Percentiles rank a stretch among this genome's conserved stretches.
phyloP scores from a whole-genome alignment of 2,113 vertebrate species.

The Phocoena phocoena region DNA sequence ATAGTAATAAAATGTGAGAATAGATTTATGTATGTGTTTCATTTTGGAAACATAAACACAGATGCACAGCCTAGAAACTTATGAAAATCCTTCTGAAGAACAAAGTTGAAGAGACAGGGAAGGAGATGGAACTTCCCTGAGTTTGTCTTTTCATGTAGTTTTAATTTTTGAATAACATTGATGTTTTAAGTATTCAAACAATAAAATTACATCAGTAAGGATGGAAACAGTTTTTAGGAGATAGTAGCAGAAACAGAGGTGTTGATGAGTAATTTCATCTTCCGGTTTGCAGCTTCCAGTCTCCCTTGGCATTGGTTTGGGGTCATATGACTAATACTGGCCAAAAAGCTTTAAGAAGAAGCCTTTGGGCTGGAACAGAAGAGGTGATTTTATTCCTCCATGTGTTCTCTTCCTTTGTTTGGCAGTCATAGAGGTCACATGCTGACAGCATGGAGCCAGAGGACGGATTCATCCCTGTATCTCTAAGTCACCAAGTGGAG shows the following conservation, averaged over 20 bases:
- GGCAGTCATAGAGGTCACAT: not conserved
- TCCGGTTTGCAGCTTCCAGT: not conserved
- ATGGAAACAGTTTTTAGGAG: not conserved
- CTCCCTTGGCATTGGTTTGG: not conserved
- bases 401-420: not conserved
- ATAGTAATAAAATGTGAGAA: not conserved
- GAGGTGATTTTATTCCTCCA: not conserved
- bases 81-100: conserved; percentile 24
- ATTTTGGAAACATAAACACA: conserved; percentile 22
- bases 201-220: not conserved
- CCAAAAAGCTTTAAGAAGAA: not conserved
- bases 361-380: not conserved
- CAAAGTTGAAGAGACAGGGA: not conserved
- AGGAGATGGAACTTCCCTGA: not conserved
- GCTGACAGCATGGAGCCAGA: not conserved
- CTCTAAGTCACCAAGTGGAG: not conserved
- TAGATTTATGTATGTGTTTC: not conserved
- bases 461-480: not conserved
- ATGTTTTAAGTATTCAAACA: not conserved
- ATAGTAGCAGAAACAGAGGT: not conserved
- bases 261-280: not conserved
- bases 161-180: not conserved
- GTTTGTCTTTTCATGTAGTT: not conserved
- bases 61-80: not conserved
- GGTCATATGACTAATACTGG: not conserved